phyloP scores from a whole-genome alignment of 2,888 invertebrate species.

The Epinotia bilunana region DNA sequence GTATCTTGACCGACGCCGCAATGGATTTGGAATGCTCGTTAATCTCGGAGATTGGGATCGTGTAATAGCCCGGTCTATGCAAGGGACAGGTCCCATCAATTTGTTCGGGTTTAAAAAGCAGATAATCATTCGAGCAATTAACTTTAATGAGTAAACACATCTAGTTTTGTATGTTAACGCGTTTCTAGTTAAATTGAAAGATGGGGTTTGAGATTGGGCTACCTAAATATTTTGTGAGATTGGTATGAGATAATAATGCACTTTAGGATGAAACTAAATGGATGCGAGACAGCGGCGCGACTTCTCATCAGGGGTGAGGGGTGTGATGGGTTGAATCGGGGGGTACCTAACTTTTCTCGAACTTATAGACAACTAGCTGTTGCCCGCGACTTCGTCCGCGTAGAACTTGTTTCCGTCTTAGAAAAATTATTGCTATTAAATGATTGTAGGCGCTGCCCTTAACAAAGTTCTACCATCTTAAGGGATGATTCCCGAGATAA shows the following conservation, averaged over 20 bases:
- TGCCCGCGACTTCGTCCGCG: no score
- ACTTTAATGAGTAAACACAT: conserved; percentile 67
- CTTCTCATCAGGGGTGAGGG: no score
- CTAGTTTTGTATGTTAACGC: conserved; percentile 51
- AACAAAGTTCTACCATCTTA: no score
- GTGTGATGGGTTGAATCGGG: no score
- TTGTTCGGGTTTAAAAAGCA: conserved; percentile 61
- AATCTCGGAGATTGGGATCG: conserved; percentile 47
- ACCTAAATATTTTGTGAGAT: background rate
- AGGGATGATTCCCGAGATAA: no score
- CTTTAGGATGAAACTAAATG: background rate
- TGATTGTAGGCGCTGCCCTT: no score
- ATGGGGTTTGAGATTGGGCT: conserved; percentile 29
- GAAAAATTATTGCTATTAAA: no score
- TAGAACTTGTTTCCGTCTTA: no score
- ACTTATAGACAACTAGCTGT: no score
- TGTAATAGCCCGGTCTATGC: conserved; percentile 54
- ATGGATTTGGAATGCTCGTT: conserved; percentile 52
- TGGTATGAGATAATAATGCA: conserved; percentile 1
- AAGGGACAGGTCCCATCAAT: conserved; percentile 62
- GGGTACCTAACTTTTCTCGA: no score
- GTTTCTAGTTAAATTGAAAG: conserved; percentile 34
- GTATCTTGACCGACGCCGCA: conserved; percentile 50
- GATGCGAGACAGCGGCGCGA: background rate
- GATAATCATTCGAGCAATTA: conserved; percentile 67